phyloP scores from a whole-genome alignment of 2,888 invertebrate species.

The Coleophora flavipennella region DNA sequence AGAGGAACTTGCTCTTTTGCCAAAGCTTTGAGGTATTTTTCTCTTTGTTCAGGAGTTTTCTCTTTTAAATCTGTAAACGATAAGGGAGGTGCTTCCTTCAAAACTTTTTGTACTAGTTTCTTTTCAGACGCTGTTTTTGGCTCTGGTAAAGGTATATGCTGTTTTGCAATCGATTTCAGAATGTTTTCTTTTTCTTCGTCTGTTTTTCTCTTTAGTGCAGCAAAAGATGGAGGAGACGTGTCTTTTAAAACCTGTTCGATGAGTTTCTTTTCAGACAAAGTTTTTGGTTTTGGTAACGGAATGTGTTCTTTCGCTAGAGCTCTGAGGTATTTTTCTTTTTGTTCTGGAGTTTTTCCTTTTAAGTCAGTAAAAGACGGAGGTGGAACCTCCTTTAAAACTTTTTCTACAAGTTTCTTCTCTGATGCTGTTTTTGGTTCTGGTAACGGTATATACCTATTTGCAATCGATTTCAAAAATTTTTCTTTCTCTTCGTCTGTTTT shows the following conservation, averaged over 20 bases:
- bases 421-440: constrained; percentile 5
- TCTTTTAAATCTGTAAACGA: constrained; percentile 24
- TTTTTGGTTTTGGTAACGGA: constrained; percentile 15
- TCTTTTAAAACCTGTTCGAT: constrained; percentile 14
- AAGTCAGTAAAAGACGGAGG: neutral
- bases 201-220: neutral
- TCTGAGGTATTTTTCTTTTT: constrained; percentile 17
- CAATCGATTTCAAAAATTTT: no score
- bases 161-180: no score
- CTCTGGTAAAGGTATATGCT: no score
- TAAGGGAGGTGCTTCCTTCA: constrained; percentile 2
- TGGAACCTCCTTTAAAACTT: neutral
- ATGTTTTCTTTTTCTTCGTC: no score
- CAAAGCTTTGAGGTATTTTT: constrained; percentile 21
- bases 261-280: constrained; percentile 17
- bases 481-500: no score
- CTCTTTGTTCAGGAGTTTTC: constrained; percentile 23
- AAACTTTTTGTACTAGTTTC: no score
- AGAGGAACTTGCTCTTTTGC: constrained; percentile 21
- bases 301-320: constrained; percentile 17
- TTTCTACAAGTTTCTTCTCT: neutral
- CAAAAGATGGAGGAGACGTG: constrained; percentile 1
- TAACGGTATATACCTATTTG: no score
- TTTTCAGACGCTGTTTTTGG: no score
- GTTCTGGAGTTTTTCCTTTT: neutral